Conservation (phyloP, 92 coral and sea anemone genomes). For the Pocillopora meandrina region DNA sequence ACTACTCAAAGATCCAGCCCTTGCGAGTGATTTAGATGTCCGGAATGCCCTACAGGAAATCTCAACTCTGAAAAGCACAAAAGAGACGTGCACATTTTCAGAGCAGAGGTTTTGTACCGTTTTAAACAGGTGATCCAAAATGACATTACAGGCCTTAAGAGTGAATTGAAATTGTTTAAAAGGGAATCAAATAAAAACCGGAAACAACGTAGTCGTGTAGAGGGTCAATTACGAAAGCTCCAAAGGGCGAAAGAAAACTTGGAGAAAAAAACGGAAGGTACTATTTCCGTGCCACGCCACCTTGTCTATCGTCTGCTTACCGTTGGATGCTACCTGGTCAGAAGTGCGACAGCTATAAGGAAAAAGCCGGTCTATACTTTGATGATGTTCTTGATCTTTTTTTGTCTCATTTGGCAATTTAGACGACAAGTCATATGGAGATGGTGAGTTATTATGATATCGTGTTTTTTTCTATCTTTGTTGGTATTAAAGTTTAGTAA, state of each 20-base stretch:
- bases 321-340: background rate
- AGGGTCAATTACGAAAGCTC: constrained; percentile 15
- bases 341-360: background rate
- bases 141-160: background rate
- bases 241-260: background rate
- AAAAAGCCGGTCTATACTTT: background rate
- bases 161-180: constrained; percentile 5
- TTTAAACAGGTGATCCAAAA: constrained; percentile 22
- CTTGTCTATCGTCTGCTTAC: background rate
- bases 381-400: constrained; percentile 6
- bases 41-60: constrained; percentile 44
- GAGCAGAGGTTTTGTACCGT: constrained; percentile 9
- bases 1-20: constrained; percentile 72
- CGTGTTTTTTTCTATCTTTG: background rate
- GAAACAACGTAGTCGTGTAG: constrained; percentile 22
- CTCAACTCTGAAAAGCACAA: background rate
- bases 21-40: constrained; percentile 55
- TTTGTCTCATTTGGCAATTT: background rate
- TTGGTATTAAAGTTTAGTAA: background rate
- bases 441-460: constrained; percentile 7
- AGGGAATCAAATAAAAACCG: constrained; percentile 24
- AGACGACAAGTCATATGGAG: constrained; percentile 24
- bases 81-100: constrained; percentile 26
- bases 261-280: background rate
- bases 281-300: background rate